Percentiles rank a stretch among this genome's conserved stretches.
Evolutionary conservation across 1,140 invertebrate species (phyloP).

Genomic region (Dryas iulia): DNA sequence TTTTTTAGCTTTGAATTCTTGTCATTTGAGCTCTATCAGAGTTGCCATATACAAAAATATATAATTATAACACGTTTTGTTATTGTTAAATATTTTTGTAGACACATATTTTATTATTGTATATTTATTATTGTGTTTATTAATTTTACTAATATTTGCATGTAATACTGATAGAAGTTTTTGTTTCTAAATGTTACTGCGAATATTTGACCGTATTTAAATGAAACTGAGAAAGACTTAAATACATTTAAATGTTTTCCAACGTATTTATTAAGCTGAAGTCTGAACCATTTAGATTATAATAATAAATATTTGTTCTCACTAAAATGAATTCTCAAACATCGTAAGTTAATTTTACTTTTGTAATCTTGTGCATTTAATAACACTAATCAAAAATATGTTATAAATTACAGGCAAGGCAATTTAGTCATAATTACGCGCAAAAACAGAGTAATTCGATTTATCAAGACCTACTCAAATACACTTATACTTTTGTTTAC

Average conservation of each 20-base stretch:
- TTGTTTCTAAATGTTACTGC: no score
- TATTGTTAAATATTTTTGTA: no score
- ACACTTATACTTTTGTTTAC: constrained; percentile 39
- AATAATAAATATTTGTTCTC: background rate
- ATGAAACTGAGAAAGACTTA: no score
- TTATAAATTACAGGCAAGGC: constrained; percentile 49
- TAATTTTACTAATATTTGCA: no score
- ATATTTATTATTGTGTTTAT: no score
- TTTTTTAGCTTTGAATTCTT: background rate
- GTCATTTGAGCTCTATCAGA: background rate
- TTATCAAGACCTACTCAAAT: constrained; percentile 50
- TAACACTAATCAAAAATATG: background rate
- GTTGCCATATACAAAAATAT: background rate
- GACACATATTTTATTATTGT: no score
- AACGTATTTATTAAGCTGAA: no score
- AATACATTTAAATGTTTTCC: no score
- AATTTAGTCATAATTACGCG: constrained; percentile 48
- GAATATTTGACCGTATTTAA: no score
- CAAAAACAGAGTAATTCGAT: constrained; percentile 38
- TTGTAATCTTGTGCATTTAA: background rate
- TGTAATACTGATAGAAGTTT: no score
- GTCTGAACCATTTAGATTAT: background rate
- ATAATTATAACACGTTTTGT: no score
- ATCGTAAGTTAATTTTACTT: background rate
- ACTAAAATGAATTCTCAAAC: background rate